Evolutionary conservation across 2,113 vertebrate species (phyloP).

Genomic region (Telmatochromis brachygnathus): DNA sequence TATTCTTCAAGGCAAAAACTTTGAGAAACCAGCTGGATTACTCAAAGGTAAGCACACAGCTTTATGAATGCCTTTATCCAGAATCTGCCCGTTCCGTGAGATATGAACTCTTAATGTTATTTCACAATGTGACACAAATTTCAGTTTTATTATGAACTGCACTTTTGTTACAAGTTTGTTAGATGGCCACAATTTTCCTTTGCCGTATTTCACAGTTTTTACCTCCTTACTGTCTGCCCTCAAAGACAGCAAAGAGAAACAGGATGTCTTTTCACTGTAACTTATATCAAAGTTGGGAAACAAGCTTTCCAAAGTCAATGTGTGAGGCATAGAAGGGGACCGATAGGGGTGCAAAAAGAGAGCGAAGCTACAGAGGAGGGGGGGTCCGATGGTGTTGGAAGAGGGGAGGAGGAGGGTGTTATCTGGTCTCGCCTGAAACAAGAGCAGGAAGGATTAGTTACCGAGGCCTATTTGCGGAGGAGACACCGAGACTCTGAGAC

Average conservation of each 20-base stretch:
- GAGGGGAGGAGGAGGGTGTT: conserved; percentile 1
- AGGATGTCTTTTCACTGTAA: conserved; percentile 51
- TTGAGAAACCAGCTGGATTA: conserved; percentile 79
- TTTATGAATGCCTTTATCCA: not conserved
- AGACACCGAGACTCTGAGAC: conserved; percentile 72
- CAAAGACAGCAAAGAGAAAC: not conserved
- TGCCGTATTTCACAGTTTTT: not conserved
- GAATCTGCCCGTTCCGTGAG: not conserved
- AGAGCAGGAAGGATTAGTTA: conserved; percentile 68
- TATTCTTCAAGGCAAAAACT: conserved; percentile 75
- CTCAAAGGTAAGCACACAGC: conserved; percentile 74
- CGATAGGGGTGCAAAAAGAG: conserved; percentile 42
- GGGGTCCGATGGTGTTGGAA: conserved; percentile 29
- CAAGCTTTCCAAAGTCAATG: conserved; percentile 64
- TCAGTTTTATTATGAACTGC: not conserved
- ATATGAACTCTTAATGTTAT: not conserved
- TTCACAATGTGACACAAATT: not conserved
- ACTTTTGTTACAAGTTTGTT: not conserved
- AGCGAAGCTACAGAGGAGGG: conserved; percentile 36
- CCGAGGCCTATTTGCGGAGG: conserved; percentile 73
- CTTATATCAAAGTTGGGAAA: conserved; percentile 55
- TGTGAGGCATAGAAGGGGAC: conserved; percentile 43
- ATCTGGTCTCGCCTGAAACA: conserved; percentile 71
- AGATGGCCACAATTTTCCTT: not conserved
- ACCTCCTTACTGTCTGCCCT: not conserved